phyloP scores from a whole-genome alignment of 2,113 vertebrate genomes.

The Eurystomus gularis region DNA sequence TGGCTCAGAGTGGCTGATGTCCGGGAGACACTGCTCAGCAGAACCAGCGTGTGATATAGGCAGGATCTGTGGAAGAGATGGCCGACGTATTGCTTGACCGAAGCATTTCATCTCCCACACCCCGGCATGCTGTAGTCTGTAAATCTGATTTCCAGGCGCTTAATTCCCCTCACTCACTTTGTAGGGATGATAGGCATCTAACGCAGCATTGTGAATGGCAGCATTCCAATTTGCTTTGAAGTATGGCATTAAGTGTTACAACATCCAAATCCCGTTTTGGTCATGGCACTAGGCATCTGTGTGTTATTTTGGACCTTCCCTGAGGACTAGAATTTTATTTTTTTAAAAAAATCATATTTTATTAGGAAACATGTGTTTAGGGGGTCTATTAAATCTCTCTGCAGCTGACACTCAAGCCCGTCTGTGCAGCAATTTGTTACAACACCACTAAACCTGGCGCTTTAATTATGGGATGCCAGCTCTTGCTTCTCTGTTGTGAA shows the following conservation, averaged over 20 bases:
- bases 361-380: background rate
- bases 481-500: conserved; percentile 22
- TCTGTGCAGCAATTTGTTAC: background rate
- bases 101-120: background rate
- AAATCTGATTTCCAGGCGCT: background rate
- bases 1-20: background rate
- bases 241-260: background rate
- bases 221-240: background rate
- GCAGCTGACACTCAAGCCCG: background rate
- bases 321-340: background rate
- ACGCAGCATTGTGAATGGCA: background rate
- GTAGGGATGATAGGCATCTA: background rate
- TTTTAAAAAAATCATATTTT: background rate
- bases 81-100: background rate
- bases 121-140: rapidly evolving
- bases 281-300: background rate
- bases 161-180: background rate
- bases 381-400: background rate
- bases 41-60: rapidly evolving
- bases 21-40: background rate
- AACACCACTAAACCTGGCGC: background rate
- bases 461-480: conserved; percentile 28
- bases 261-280: background rate
- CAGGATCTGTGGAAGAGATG: background rate
- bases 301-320: background rate